Base-by-base conservation (phyloP, 2,113 vertebrate species). In the Neodontobutis hainanensis region DNA sequence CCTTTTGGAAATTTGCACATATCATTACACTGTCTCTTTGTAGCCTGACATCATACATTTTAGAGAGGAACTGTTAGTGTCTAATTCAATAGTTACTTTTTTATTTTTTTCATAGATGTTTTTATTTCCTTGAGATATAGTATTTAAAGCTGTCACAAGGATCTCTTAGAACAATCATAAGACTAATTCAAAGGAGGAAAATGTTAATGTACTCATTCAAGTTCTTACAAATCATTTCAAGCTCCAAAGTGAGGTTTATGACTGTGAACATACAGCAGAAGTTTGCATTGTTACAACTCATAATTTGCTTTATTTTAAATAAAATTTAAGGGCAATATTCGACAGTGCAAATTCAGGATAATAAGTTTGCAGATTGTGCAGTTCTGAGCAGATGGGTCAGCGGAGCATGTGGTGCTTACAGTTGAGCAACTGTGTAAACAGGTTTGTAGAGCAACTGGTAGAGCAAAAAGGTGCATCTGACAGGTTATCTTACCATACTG, bases 391-490 rank as follows among this genome's bases (percentile, higher is more conserved):
- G 81, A 81, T 72, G 88, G 85, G 82, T 80, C 75, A 79, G 68
- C 67, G 51, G 77, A 70, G 78, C 35, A 3, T 79, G 73, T 36
- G 51, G 67, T 51, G 60, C 61, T 83, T 75, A 70, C 81, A 71
- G 73, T 80, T 85, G 76, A 88, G 68, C 78, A 75, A 83, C 73
- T 75, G 80, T 70, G 70, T 70, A 79, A 86, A 78, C 81, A 80
- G 85, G 89, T 89, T 87, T 89, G 76, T 84, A 48, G 85, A 87
- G 84, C 87, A 87, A 84, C 89, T 27, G 19, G 19, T 2, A 27
- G 19, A 84, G 84, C 77, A 82, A 70, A 82, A 73, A 85, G 77
- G 74, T 68, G 63, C 55, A 66, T 69, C 62, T 64, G 55, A 73
- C 60, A 65, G 71, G 62, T 36, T 75, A 53, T 81, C 73, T 77